A percentile compares a stretch with the other conserved stretches of the same genome.
Conservation (phyloP, 2,888 invertebrate species). For the Cheilosia scutellata region DNA sequence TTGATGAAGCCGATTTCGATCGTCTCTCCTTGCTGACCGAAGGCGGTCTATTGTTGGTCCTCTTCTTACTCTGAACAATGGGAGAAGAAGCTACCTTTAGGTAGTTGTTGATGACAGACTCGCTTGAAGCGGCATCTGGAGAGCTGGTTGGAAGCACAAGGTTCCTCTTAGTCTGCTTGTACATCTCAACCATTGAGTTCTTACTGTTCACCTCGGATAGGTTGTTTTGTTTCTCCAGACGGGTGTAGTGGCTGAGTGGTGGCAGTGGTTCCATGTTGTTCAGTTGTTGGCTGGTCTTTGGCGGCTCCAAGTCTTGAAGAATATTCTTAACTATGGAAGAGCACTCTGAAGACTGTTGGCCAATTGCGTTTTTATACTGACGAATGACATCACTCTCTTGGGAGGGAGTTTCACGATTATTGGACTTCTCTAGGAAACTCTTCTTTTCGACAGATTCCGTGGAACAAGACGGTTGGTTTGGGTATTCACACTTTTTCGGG, state of each 20-base stretch:
- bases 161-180: constrained; percentile 74
- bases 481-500: constrained; percentile 66
- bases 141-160: constrained; percentile 60
- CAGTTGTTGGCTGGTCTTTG: constrained; percentile 59
- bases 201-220: constrained; percentile 79
- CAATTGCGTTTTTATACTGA: constrained; percentile 81
- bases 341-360: constrained; percentile 78
- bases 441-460: constrained; percentile 18
- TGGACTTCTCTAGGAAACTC: constrained; percentile 23
- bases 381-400: constrained; percentile 79
- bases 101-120: constrained; percentile 83
- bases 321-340: constrained; percentile 78
- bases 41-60: constrained; percentile 78
- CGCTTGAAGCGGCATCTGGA: constrained; percentile 72
- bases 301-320: constrained; percentile 76
- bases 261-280: constrained; percentile 80
- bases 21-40: constrained; percentile 61
- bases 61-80: constrained; percentile 80
- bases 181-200: constrained; percentile 45
- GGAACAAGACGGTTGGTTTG: constrained; percentile 17
- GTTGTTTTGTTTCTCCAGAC: constrained; percentile 81
- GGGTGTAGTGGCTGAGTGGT: constrained; percentile 79
- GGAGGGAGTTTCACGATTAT: constrained; percentile 12
- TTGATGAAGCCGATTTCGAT: constrained; percentile 68
- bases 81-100: constrained; percentile 80